Percentiles rank a stretch among this genome's conserved stretches.
phyloP scores from a whole-genome alignment of 2,888 invertebrate genomes.

The Vannuccia rotundouncinata region DNA sequence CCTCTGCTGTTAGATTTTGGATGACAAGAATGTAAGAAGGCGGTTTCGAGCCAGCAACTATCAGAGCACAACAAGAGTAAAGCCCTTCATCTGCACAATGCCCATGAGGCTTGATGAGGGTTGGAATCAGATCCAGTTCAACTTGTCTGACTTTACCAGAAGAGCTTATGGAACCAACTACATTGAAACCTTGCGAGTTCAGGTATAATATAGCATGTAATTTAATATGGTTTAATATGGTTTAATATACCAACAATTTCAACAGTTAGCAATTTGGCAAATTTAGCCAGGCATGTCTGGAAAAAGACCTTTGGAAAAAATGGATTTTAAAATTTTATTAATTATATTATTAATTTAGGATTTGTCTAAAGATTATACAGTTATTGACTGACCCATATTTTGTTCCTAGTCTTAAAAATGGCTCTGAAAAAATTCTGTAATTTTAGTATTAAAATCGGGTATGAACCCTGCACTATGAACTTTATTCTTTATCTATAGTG shows the following conservation, averaged over 20 bases:
- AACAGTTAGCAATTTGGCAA: too few relatives aligned
- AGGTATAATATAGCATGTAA: conserved; percentile 56
- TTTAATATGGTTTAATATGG: background rate
- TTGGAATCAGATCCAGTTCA: conserved; percentile 88
- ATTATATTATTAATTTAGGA: too few relatives aligned
- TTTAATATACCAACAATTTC: background rate
- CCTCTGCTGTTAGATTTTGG: conserved; percentile 67
- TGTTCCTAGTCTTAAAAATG: too few relatives aligned
- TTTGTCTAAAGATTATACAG: too few relatives aligned
- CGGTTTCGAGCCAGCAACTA: conserved; percentile 90
- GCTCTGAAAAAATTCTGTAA: too few relatives aligned
- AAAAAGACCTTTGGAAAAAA: too few relatives aligned
- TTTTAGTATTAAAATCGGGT: too few relatives aligned
- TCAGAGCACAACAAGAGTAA: conserved; percentile 83
- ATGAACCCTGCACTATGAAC: too few relatives aligned
- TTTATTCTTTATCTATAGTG: too few relatives aligned
- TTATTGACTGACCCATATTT: too few relatives aligned
- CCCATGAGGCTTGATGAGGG: conserved; percentile 87
- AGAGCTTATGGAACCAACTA: conserved; percentile 95
- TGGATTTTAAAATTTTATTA: too few relatives aligned
- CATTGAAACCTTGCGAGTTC: conserved; percentile 78
- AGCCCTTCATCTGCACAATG: conserved; percentile 96
- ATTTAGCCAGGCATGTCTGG: too few relatives aligned
- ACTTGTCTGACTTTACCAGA: conserved; percentile 83
- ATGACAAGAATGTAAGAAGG: conserved; percentile 84